Evolutionary conservation across 2,888 invertebrate species (phyloP), one percentile per base, ranked within the genome.

Genomic region (Lampropteryx suffumata): DNA sequence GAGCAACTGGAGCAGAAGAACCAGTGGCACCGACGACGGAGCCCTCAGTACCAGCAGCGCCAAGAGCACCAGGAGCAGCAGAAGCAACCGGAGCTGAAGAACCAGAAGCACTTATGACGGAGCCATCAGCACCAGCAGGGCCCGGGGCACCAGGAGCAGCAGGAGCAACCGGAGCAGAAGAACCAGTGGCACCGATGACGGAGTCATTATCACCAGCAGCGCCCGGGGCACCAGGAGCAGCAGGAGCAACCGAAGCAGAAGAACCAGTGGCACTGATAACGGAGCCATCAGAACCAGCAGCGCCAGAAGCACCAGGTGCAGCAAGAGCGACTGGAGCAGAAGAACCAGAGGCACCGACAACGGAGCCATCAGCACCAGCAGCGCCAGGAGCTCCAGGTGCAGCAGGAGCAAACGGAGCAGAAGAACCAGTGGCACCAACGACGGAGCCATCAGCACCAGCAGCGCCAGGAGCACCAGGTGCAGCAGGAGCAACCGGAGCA

Each of bases 231-330:
- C 14, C 28, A 28, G 39, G 24, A 9, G 51, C 21, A 14, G 44
- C 30, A 10, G 45, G 9, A 30, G 28, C 21, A 21, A 24, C 33
- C 29, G 46, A 0, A 10, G 26, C 9, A 32, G 32, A 10, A 13
- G 35, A 10, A 14, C 30, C 35, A 32, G 42, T 1, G 11, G 11
- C 28, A 28, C 28, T 9, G n/a, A n/a, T n/a, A n/a, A n/a, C n/a
- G n/a, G n/a, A n/a, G n/a, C n/a, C n/a, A n/a, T n/a, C n/a, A n/a
- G n/a, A n/a, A 28, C 2, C 12, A 27, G 35, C 24, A 30, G 55
- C n/a, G 2, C 26, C 42, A 33, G 42, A 51, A 47, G 17, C 26
- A 24, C 29, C 43, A 41, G 39, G 13, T 24, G 49, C 12, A 1
- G 24, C 37, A 12, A 27, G 9, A 9, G 35, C 10, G 11, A 2